Conservation (phyloP, 2,113 vertebrate species). For the Pimephales promelas region DNA sequence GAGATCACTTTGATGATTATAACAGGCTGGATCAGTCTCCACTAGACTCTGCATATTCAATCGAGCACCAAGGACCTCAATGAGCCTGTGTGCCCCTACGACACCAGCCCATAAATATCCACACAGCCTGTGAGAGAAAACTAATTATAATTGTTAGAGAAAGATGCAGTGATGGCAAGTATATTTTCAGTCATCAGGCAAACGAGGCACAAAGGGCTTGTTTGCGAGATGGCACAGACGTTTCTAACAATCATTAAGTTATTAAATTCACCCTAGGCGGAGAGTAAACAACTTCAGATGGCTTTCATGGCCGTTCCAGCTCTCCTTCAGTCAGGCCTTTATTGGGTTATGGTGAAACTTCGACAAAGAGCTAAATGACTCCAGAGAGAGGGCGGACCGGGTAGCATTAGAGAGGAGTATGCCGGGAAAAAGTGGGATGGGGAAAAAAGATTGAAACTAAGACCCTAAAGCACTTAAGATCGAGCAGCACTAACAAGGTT, state of each 20-base stretch:
- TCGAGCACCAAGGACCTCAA: slow-evolving; percentile 33
- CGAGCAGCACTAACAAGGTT: slow-evolving; percentile 64
- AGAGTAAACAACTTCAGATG: slow-evolving; percentile 72
- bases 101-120: slow-evolving; percentile 68
- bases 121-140: slow-evolving; percentile 61
- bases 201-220: slow-evolving; percentile 70
- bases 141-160: slow-evolving; percentile 70
- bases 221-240: slow-evolving; percentile 66
- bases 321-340: slow-evolving; percentile 61
- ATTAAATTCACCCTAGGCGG: slow-evolving; percentile 71
- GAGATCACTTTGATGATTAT: slow-evolving; percentile 44
- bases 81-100: slow-evolving; percentile 54
- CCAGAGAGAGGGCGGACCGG: slow-evolving; percentile 53
- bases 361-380: slow-evolving; percentile 69
- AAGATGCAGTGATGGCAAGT: slow-evolving; percentile 68
- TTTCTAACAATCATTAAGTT: slow-evolving; percentile 72
- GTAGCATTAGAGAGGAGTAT: slow-evolving; percentile 63
- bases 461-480: slow-evolving; percentile 61
- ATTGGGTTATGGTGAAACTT: slow-evolving; percentile 73
- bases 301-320: slow-evolving; percentile 59
- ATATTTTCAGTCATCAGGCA: slow-evolving; percentile 63
- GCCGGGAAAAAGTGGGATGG: slow-evolving; percentile 55
- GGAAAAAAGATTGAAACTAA: slow-evolving; percentile 16
- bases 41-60: slow-evolving; percentile 34
- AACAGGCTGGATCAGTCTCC: slow-evolving; percentile 15